Base-by-base conservation (phyloP, 2,113 vertebrate genomes). In the Hippopotamus amphibius region DNA sequence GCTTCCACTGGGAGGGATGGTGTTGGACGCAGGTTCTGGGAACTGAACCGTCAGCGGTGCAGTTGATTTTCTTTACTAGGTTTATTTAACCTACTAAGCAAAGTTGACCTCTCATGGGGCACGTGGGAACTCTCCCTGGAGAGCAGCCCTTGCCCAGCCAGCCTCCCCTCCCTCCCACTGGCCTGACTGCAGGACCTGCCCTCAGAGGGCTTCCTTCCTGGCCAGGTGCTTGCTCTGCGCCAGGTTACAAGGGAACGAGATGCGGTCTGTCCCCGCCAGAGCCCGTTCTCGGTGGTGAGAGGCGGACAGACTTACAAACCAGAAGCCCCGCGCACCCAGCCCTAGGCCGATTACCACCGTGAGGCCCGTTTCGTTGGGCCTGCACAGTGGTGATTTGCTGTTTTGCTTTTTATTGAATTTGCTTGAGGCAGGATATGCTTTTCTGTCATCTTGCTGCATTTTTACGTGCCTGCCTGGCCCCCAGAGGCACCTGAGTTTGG, bases 11-110 rank as follows among this genome's bases (percentile, higher is more conserved):
- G 61, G 46, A 55, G 82, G 30, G 48, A 55, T n/a, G 7, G 77
- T 65, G 71, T 21, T 68, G 14, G 59, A 19, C 66, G 37, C 15
- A 15, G 48, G 21, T 55, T 83, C 77, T 81, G 72, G 61, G 66
- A 79, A 57, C 37, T 53, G 43, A 69, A 10, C 50, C 43, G 55
- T 16, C 71, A 28, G 2, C 0, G 1, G 12, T 55, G 24, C 11
- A 15, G 53, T 55, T 41, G 21, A 5, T 37, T 80, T 26, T 15
- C 37, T 48, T 21, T n/a, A 50, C 8, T 55, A 55, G 76, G 17
- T n/a, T n/a, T n/a, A 69, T 92, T 81, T 74, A 80, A 37, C n/a
- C 63, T 86, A 24, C 19, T 63, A 71, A 71, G 21, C 66, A 48
- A 33, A 33, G 9, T 28, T 95, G 86, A 65, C 91, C 68, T 90